These are phyloP conservation scores for Monomorium pharaonis DNA, from an alignment of 1,140 invertebrate species.

Conservation along the genomic window DNA sequence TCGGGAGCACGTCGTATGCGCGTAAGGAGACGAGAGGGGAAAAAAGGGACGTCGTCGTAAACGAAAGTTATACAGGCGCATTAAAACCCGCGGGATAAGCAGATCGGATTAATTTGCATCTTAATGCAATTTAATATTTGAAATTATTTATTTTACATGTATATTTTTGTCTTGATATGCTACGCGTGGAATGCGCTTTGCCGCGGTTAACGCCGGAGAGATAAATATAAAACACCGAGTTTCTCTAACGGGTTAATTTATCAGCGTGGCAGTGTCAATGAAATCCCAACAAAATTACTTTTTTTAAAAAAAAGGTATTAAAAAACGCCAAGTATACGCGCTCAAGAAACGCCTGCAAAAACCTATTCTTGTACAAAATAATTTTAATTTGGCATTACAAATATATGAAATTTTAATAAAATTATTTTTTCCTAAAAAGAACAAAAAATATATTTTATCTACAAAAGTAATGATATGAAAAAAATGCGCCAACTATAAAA, in stretches of 20 bases:
- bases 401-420: too few relatives aligned
- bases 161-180: neutral
- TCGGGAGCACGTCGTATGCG: neutral
- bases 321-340: too few relatives aligned
- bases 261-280: slow-evolving; percentile 1
- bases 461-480: too few relatives aligned
- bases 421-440: too few relatives aligned
- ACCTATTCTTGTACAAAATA: too few relatives aligned
- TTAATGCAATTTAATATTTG: neutral
- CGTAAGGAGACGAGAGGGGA: neutral
- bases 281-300: too few relatives aligned
- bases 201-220: neutral
- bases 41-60: neutral
- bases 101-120: slow-evolving; percentile 14
- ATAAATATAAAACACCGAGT: neutral
- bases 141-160: neutral
- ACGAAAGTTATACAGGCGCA: neutral
- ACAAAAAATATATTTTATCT: too few relatives aligned
- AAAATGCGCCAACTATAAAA: too few relatives aligned
- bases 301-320: too few relatives aligned
- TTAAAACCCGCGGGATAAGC: neutral
- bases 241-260: slow-evolving; percentile 21
- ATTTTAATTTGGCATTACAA: too few relatives aligned
- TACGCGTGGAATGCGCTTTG: neutral
- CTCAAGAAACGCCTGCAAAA: too few relatives aligned